Conservation (phyloP, 2,888 invertebrate genomes). For the Timema podura region DNA sequence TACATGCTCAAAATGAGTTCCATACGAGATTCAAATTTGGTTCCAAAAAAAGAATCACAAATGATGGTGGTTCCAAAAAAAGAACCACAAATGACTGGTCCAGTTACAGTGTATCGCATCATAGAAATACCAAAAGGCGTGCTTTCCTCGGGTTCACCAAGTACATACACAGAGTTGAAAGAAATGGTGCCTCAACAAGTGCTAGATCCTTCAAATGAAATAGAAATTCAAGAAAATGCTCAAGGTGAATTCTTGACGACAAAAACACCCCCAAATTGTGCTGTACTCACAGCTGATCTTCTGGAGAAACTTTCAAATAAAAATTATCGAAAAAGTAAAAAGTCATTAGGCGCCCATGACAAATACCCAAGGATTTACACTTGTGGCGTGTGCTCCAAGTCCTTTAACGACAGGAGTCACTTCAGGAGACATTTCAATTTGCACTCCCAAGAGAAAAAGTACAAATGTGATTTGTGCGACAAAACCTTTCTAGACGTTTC, state of each 20-base stretch:
- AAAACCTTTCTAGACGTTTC: slow-evolving; percentile 51
- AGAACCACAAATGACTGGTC: too few relatives aligned
- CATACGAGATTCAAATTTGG: too few relatives aligned
- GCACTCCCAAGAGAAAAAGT: slow-evolving; percentile 34
- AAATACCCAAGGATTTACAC: too few relatives aligned
- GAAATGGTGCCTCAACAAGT: background rate
- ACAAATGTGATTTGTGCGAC: slow-evolving; percentile 50
- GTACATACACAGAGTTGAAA: background rate
- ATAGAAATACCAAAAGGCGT: too few relatives aligned
- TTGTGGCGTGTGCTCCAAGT: slow-evolving; percentile 20
- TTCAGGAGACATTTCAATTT: slow-evolving; percentile 34
- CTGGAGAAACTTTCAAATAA: background rate
- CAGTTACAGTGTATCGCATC: too few relatives aligned
- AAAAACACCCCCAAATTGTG: background rate
- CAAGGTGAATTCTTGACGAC: background rate
- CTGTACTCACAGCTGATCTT: background rate
- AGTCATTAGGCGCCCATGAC: too few relatives aligned
- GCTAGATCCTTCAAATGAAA: background rate
- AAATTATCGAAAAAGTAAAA: background rate
- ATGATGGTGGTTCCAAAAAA: too few relatives aligned
- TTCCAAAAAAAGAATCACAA: too few relatives aligned
- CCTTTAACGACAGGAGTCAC: slow-evolving; percentile 33
- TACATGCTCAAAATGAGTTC: too few relatives aligned
- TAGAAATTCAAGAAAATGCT: background rate
- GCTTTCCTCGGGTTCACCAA: background rate